Conservation (phyloP, 2,888 invertebrate genomes). For the Merodon equestris region DNA sequence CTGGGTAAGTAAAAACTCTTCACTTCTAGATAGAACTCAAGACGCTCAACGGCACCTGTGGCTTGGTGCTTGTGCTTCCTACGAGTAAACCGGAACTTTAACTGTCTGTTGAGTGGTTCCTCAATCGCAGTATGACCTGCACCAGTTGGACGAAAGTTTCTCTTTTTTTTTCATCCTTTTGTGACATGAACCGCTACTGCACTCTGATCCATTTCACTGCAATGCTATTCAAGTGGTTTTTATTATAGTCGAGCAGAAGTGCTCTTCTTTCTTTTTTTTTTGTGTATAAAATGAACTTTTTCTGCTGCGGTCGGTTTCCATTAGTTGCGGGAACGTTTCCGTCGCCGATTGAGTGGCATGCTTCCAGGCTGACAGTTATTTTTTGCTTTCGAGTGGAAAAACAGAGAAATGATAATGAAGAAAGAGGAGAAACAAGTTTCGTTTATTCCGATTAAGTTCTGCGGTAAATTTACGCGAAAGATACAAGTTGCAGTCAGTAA, state of each 20-base stretch:
- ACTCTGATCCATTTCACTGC: conserved; percentile 46
- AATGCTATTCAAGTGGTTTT: conserved; percentile 36
- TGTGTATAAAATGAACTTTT: conserved; percentile 25
- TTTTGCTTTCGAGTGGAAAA: neutral
- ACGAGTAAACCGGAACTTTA: neutral
- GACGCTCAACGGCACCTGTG: no score
- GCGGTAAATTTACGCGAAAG: conserved; percentile 26
- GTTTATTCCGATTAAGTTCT: conserved; percentile 33
- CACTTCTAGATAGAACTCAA: neutral
- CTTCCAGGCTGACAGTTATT: conserved; percentile 18
- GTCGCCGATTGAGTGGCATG: conserved; percentile 53
- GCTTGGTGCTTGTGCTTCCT: neutral
- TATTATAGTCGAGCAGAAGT: conserved; percentile 26
- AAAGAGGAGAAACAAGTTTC: conserved; percentile 12
- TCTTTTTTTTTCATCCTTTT: neutral
- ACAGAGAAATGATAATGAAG: conserved; percentile 8
- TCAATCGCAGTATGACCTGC: neutral
- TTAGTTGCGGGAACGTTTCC: conserved; percentile 34
- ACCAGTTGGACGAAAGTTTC: neutral
- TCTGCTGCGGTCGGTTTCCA: conserved; percentile 45
- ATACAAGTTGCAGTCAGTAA: conserved; percentile 34
- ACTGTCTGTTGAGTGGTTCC: neutral
- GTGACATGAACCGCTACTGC: conserved; percentile 6
- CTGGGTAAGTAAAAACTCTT: conserved; percentile 86
- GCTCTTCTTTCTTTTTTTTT: conserved; percentile 18